Evolutionary conservation across 1,140 invertebrate species (phyloP), one percentile per base, ranked within the genome.

Genomic region (Penaeus vannamei): DNA sequence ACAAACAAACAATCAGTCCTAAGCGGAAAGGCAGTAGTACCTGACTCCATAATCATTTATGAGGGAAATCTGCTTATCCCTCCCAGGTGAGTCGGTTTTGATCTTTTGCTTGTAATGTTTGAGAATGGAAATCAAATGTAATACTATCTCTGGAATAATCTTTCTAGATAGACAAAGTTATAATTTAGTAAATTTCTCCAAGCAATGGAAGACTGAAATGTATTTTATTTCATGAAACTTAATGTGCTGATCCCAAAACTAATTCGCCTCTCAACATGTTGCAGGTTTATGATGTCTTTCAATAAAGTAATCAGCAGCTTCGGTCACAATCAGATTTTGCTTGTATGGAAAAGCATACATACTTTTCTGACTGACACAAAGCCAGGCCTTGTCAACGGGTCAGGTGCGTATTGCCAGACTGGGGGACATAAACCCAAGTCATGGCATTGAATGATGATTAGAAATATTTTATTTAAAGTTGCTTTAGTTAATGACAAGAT

Each of bases 241-340:
- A 7, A 42, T 42, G 17, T 14, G 53, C 14, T 2, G 17, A 10
- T 53, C 8, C 17, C 0, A 53, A 53, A 53, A 53, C 53, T 53
- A 53, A 53, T 53, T 53, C 36, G 8, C 17, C 32, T 86, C 10
- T 23, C 32, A 26, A 42, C 5, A 53, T 2, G 23, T 76, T 64
- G 1, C 86, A 87, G 86, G 79, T 87, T 87, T 83, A 72, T 87
- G 79, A 36, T 64, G 36, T 66, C 60, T 22, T 17, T 87, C 19
- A 66, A 29, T 26, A 87, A 59, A n/a, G 60, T 66, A 46, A 23
- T 87, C 19, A 53, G 12, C 17, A 32, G 14, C 61, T 64, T 87
- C 23, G 60, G 86, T 82, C 79, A 87, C 42, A 53, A 7, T 23
- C 86, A 82, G 29, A 69, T 87, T 3, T 42, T 82, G 79, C 86